Evolutionary conservation across 2,888 invertebrate genomes (phyloP).

Genomic region (Erebia ligea): DNA sequence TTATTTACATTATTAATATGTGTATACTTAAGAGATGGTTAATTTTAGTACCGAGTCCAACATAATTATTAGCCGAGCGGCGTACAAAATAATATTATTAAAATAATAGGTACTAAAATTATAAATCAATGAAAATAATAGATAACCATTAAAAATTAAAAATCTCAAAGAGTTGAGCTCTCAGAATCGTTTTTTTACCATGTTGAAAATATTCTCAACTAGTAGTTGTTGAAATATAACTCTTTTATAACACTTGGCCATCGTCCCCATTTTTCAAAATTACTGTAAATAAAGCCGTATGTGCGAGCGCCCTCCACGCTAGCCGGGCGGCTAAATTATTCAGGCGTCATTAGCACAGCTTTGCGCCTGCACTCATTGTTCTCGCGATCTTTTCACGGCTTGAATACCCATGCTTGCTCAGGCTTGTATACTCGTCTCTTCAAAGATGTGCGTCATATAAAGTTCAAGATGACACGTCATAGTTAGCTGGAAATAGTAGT

Average conservation of each 20-base stretch:
- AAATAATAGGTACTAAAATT: too few species aligned
- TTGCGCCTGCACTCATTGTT: slow-evolving; percentile 45
- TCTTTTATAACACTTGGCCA: neutral
- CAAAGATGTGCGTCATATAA: slow-evolving; percentile 39
- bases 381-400: slow-evolving; percentile 27
- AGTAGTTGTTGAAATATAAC: too few species aligned
- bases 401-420: slow-evolving; percentile 21
- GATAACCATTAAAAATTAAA: too few species aligned
- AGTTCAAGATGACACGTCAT: slow-evolving; percentile 17
- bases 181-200: too few species aligned
- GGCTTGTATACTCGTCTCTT: slow-evolving; percentile 40
- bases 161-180: too few species aligned
- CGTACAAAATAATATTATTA: too few species aligned
- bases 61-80: too few species aligned
- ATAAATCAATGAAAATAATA: too few species aligned
- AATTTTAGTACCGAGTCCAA: too few species aligned
- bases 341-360: slow-evolving; percentile 63
- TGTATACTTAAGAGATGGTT: too few species aligned
- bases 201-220: too few species aligned
- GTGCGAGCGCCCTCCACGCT: slow-evolving; percentile 29
- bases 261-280: slow-evolving; percentile 5
- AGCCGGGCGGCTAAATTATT: slow-evolving; percentile 56
- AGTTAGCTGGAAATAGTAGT: neutral
- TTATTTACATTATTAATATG: too few species aligned
- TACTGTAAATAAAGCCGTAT: slow-evolving; percentile 24